phyloP scores from a whole-genome alignment of 1,140 invertebrate species.

The Planococcus citri region DNA sequence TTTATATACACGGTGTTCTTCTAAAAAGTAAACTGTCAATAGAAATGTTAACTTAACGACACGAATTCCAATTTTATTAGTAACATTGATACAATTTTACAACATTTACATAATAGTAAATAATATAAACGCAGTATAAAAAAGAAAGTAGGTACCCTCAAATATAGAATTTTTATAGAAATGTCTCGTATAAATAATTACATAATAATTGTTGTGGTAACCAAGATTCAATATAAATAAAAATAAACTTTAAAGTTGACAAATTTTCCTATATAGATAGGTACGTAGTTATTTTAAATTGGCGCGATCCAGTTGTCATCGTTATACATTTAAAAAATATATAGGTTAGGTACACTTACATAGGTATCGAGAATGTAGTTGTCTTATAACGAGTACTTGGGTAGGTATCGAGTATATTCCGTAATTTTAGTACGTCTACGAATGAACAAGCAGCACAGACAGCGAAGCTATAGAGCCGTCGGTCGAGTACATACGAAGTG shows the following conservation, averaged over 20 bases:
- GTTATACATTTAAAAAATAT: too few relatives aligned
- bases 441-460: too few relatives aligned
- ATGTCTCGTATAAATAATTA: constrained; percentile 3
- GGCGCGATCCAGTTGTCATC: too few relatives aligned
- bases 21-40: constrained; percentile 14
- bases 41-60: constrained; percentile 11
- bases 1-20: constrained; percentile 16
- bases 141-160: constrained; percentile 15
- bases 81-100: not conserved
- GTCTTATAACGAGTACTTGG: too few relatives aligned
- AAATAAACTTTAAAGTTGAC: constrained; percentile 5
- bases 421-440: too few relatives aligned
- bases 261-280: not conserved
- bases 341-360: too few relatives aligned
- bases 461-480: too few relatives aligned
- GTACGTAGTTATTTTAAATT: too few relatives aligned
- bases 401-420: too few relatives aligned
- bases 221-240: not conserved
- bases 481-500: too few relatives aligned
- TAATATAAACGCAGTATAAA: constrained; percentile 16
- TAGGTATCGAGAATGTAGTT: too few relatives aligned
- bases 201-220: constrained; percentile 18
- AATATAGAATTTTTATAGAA: constrained; percentile 16
- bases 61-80: constrained; percentile 4
- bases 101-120: constrained; percentile 10